Evolutionary conservation across 2,888 invertebrate genomes (phyloP).

Genomic region (Troides aeacus): DNA sequence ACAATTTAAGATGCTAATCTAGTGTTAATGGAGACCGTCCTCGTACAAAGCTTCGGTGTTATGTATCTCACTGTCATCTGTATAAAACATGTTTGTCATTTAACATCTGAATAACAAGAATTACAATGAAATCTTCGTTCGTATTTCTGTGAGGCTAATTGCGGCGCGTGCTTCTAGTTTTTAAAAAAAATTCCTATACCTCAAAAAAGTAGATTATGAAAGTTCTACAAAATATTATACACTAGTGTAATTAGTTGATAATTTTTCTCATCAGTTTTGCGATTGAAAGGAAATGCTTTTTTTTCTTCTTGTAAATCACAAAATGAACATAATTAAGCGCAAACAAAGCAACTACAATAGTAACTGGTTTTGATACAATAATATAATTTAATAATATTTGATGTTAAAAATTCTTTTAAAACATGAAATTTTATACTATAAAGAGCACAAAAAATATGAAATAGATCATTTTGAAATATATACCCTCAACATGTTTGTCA

Average conservation of each 20-base stretch:
- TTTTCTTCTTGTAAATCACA: background rate
- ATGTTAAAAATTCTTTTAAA: slow-evolving; percentile 27
- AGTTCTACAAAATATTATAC: slow-evolving; percentile 21
- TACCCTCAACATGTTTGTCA: slow-evolving; percentile 26
- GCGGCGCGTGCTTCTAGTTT: slow-evolving; percentile 24
- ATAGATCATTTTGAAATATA: slow-evolving; percentile 24
- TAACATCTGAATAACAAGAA: background rate
- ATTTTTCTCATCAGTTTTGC: background rate
- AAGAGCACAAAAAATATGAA: slow-evolving; percentile 24
- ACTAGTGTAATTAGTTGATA: slow-evolving; percentile 4
- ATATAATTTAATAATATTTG: slow-evolving; percentile 8
- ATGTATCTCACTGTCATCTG: slow-evolving; percentile 7
- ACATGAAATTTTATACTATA: slow-evolving; percentile 26
- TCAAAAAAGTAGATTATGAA: slow-evolving; percentile 24
- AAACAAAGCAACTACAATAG: slow-evolving; percentile 3
- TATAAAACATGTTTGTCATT: background rate
- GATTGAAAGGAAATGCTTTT: slow-evolving; percentile 1
- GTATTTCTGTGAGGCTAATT: slow-evolving; percentile 23
- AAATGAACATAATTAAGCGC: background rate
- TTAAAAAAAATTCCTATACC: slow-evolving; percentile 20
- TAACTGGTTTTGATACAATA: slow-evolving; percentile 8
- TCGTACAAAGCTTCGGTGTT: slow-evolving; percentile 25
- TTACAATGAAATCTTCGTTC: slow-evolving; percentile 15
- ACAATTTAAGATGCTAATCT: slow-evolving; percentile 30
- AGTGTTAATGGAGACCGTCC: slow-evolving; percentile 38